These are phyloP conservation scores for Orthosia gracilis DNA, from an alignment of 2,888 invertebrate species.

Conservation along the genomic window DNA sequence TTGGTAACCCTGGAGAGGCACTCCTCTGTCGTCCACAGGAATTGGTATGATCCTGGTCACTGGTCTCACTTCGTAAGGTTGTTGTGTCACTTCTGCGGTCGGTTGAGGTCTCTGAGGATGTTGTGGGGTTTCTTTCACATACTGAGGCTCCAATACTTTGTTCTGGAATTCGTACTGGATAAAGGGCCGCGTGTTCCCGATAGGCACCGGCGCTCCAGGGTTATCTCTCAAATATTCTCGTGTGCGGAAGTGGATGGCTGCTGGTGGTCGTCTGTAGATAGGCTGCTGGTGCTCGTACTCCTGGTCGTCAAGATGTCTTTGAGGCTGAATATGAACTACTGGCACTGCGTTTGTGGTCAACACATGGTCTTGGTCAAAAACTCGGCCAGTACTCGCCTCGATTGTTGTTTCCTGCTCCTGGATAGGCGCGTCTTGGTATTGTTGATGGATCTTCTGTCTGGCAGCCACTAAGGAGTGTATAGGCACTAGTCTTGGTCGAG, in stretches of 20 bases:
- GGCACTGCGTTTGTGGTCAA: slow-evolving; percentile 90
- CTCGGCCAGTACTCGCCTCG: slow-evolving; percentile 90
- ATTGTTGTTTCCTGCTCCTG: slow-evolving; percentile 87
- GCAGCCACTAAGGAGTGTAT: slow-evolving; percentile 88
- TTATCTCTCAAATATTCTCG: slow-evolving; percentile 88
- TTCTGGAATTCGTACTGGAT: slow-evolving; percentile 88
- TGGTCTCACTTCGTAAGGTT: slow-evolving; percentile 83
- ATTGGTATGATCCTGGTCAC: slow-evolving; percentile 86
- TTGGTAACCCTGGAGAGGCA: slow-evolving; percentile 86
- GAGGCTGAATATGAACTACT: slow-evolving; percentile 89
- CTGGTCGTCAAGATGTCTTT: slow-evolving; percentile 82
- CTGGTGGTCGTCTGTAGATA: slow-evolving; percentile 80
- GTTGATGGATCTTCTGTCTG: slow-evolving; percentile 87
- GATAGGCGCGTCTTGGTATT: slow-evolving; percentile 81
- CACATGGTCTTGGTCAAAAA: slow-evolving; percentile 86
- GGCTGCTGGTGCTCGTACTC: slow-evolving; percentile 85
- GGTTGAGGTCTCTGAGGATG: slow-evolving; percentile 74
- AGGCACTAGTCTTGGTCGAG: slow-evolving; percentile 90
- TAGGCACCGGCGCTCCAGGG: slow-evolving; percentile 87
- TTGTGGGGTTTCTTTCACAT: slow-evolving; percentile 77
- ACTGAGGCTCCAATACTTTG: slow-evolving; percentile 88
- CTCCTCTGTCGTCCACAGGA: slow-evolving; percentile 87
- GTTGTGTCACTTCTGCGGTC: slow-evolving; percentile 79
- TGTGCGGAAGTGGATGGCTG: slow-evolving; percentile 85
- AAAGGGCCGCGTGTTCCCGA: slow-evolving; percentile 89